phyloP scores from a whole-genome alignment of 2,113 vertebrate genomes.

The Mellivora capensis region DNA sequence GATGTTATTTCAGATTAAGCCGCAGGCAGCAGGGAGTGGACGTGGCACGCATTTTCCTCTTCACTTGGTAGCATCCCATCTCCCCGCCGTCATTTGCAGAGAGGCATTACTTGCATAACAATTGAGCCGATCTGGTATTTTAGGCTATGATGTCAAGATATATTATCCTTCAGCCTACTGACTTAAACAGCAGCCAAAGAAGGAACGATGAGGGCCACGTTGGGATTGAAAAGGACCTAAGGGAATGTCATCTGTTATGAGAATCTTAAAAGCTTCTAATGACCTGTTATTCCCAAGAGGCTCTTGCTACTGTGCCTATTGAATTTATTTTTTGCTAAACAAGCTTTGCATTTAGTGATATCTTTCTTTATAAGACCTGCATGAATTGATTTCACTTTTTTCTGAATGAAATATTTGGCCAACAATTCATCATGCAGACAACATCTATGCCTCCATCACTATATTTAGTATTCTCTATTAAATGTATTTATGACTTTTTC shows the following conservation, averaged over 20 bases:
- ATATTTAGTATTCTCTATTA: not conserved
- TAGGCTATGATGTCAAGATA: slow-evolving; percentile 75
- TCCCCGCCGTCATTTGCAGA: slow-evolving; percentile 64
- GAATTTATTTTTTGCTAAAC: slow-evolving; percentile 67
- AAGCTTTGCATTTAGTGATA: slow-evolving; percentile 37
- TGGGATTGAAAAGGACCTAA: slow-evolving; percentile 67
- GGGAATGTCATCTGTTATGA: slow-evolving; percentile 66
- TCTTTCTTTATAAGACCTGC: not conserved
- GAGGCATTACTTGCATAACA: slow-evolving; percentile 71
- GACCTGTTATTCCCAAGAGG: slow-evolving; percentile 68
- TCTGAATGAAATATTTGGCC: not conserved
- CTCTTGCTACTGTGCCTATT: slow-evolving; percentile 31
- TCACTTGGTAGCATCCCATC: slow-evolving; percentile 52
- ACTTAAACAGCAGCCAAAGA: slow-evolving; percentile 51
- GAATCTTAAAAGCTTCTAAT: slow-evolving; percentile 74
- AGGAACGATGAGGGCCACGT: slow-evolving; percentile 57
- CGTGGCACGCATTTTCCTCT: slow-evolving; percentile 68
- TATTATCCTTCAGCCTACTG: slow-evolving; percentile 65
- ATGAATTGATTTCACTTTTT: slow-evolving; percentile 43
- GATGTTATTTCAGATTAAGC: slow-evolving; percentile 78
- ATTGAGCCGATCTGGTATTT: slow-evolving; percentile 74
- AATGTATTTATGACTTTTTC: not conserved
- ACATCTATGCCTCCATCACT: not conserved
- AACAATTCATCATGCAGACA: not conserved
- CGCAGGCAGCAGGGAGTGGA: slow-evolving; percentile 69